Base-by-base conservation (phyloP, 1,140 invertebrate genomes). In the Camponotus vicinus region DNA sequence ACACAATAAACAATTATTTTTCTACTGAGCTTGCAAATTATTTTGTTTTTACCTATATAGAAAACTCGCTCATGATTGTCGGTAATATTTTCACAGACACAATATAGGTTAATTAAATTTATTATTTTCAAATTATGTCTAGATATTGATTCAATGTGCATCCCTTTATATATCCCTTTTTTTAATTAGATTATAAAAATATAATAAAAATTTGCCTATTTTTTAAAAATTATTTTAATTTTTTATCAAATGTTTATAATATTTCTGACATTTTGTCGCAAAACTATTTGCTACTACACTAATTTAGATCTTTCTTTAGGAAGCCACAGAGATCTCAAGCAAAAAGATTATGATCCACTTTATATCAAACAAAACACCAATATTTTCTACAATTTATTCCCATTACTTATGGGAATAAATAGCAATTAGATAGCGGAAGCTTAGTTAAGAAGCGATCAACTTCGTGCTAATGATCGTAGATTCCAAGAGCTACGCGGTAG, bases 1-100 rank as follows among this genome's bases (percentile, higher is more conserved):
- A 21, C 21, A 21, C 27, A 9, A 77, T 77, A 64, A 77, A 77
- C 40, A 77, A 77, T 63, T 77, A 77, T 77, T 77, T 61, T 63
- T 63, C 21, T 32, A 9, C 9, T 5, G 9, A 27, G 45, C 27
- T 27, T 77, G 40, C 2, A 63, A 77, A 27, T 77, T 18, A 64
- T 77, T 77, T 45, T 63, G 40, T 77, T 45, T 77, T 63, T 42
- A 45, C 6, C 27, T 71, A 42, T 13, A 76, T 59, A 27, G 34
- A 13, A 57, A 45, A 45, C 57, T 42, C 37, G 13, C 21, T n/a
- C 34, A 11, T n/a, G 13, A 42, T 61, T 21, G 15, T 0, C 11
- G 9, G 4, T 32, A 34, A 64, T 8, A 77, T 77, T 63, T 64
- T 32, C 15, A 5, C 27, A 32, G n/a, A 6, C 61, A 7, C 61